These are phyloP conservation scores for Danio jaintianensis DNA, from an alignment of 2,797 vertebrate species.

Conservation along the genomic window DNA sequence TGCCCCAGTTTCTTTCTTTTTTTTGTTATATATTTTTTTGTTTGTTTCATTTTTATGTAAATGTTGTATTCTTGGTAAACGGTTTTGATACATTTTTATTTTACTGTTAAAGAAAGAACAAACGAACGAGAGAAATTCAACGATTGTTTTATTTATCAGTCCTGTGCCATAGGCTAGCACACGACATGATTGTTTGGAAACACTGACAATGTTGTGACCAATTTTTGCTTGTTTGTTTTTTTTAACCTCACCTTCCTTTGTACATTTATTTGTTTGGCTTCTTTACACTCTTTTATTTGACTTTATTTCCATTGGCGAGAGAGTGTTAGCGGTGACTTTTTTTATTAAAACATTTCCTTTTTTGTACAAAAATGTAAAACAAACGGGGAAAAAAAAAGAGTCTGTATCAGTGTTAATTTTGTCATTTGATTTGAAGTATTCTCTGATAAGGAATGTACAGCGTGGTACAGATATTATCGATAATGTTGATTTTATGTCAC, in stretches of 20 bases:
- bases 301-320: constrained; percentile 52
- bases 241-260: constrained; percentile 62
- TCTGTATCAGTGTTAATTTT: constrained; percentile 70
- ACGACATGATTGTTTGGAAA: constrained; percentile 54
- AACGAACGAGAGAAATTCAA: constrained; percentile 9
- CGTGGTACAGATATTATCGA: constrained; percentile 43
- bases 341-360: constrained; percentile 49
- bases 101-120: background rate
- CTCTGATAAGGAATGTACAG: constrained; percentile 54
- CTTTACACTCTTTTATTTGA: constrained; percentile 60
- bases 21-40: background rate
- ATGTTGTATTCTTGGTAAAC: background rate
- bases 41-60: constrained; percentile 40
- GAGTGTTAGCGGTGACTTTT: constrained; percentile 55
- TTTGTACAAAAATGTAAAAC: constrained; percentile 70
- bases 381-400: constrained; percentile 61
- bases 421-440: constrained; percentile 69
- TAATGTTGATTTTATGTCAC: constrained; percentile 54
- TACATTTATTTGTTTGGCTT: constrained; percentile 72
- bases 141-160: constrained; percentile 53
- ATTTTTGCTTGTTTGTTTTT: constrained; percentile 58
- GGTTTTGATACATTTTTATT: constrained; percentile 23
- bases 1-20: constrained; percentile 16
- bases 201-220: constrained; percentile 63
- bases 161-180: constrained; percentile 54